Percentiles rank a stretch among this genome's conserved stretches.
These are phyloP conservation scores for Euwallacea similis DNA, from an alignment of 1,140 invertebrate genomes.

Conservation along the genomic window DNA sequence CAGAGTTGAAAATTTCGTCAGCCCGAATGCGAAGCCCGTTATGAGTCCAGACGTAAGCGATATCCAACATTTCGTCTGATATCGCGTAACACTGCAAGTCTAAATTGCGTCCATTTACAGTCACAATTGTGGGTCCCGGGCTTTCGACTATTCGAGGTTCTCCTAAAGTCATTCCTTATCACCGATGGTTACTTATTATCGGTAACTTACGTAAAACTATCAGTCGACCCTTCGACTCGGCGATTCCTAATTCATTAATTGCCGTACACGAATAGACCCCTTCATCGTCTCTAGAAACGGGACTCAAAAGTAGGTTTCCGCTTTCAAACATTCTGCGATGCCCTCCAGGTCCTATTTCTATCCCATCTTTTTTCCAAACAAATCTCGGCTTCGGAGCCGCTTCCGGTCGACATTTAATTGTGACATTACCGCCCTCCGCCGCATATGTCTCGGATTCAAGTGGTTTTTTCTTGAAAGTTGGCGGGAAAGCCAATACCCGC, in stretches of 20 bases:
- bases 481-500: constrained; percentile 81
- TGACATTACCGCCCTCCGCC: constrained; percentile 87
- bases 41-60: constrained; percentile 88
- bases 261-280: constrained; percentile 89
- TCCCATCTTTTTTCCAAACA: constrained; percentile 89
- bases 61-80: constrained; percentile 79
- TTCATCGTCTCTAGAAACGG: constrained; percentile 84
- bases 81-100: constrained; percentile 79
- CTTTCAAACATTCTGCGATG: constrained; percentile 77
- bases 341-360: constrained; percentile 74
- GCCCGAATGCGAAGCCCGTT: constrained; percentile 80
- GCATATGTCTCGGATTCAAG: constrained; percentile 87
- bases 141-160: constrained; percentile 71
- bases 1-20: constrained; percentile 59
- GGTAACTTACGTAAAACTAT: constrained; percentile 77
- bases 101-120: constrained; percentile 70
- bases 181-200: not conserved
- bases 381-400: constrained; percentile 89
- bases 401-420: constrained; percentile 90
- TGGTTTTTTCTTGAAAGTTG: constrained; percentile 88
- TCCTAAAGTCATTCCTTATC: constrained; percentile 53
- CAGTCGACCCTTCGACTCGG: constrained; percentile 77
- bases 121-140: constrained; percentile 65
- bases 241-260: constrained; percentile 78
- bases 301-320: constrained; percentile 84